Conservation (phyloP, 1,140 invertebrate species). For the Trichonephila inaurata region DNA sequence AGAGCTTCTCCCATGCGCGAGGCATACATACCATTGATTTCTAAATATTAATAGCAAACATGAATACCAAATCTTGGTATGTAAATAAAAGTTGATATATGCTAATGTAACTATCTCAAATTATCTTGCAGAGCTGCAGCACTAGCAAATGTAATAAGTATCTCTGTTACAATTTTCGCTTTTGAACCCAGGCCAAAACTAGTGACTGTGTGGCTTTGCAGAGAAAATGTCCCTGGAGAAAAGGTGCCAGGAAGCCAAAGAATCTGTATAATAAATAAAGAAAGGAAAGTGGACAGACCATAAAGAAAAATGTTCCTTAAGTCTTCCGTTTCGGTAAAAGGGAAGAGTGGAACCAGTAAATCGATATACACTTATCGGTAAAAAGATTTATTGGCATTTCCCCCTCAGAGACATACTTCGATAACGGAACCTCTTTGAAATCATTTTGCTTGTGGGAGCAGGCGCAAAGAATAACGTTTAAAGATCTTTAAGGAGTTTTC, state of each 20-base stretch:
- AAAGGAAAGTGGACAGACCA: slow-evolving; percentile 37
- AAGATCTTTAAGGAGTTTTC: slow-evolving; percentile 54
- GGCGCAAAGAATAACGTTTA: slow-evolving; percentile 70
- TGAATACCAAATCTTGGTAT: neutral
- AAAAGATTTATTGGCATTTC: slow-evolving; percentile 72
- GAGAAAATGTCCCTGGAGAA: slow-evolving; percentile 20
- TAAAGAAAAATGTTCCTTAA: slow-evolving; percentile 72
- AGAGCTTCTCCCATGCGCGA: neutral
- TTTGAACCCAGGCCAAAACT: slow-evolving; percentile 6
- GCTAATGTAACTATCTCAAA: neutral
- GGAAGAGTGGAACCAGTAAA: slow-evolving; percentile 60
- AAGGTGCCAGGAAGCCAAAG: slow-evolving; percentile 36
- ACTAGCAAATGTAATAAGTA: neutral
- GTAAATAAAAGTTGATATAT: neutral
- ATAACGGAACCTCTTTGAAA: slow-evolving; percentile 72
- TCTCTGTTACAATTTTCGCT: neutral
- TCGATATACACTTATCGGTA: slow-evolving; percentile 73
- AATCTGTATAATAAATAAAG: slow-evolving; percentile 58
- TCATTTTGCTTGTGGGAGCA: slow-evolving; percentile 54
- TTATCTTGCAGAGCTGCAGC: neutral
- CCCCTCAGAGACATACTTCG: slow-evolving; percentile 71
- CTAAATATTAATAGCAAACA: neutral
- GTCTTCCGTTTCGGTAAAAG: slow-evolving; percentile 57
- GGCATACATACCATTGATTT: neutral
- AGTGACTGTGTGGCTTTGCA: neutral